Evolutionary conservation across 2,113 vertebrate genomes (phyloP), one percentile per base, ranked within the genome.

Genomic region (Scortum barcoo): DNA sequence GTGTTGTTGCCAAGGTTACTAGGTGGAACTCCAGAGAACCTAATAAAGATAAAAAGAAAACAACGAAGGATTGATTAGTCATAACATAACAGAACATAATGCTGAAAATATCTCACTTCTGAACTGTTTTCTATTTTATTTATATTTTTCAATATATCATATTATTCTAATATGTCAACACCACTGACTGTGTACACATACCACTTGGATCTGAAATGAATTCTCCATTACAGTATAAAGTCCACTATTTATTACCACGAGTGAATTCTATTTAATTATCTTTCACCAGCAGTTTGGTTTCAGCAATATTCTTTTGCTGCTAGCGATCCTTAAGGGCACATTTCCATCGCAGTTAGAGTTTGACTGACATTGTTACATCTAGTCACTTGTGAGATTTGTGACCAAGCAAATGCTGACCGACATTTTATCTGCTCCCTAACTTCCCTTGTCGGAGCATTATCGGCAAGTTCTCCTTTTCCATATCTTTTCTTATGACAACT

Each of bases 1-100:
- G 98, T 99, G 89, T 99, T 99, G 93, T 97, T 98, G 77, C 97
- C 97, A 67, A 99, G 96, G 93, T 98, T 99, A 90, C 92, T 96
- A 44, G 98, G 98, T 86, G 96, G 96, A 57, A 95, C 95, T 90
- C 98, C 98, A 80, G 98, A 99, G 95, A 98, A 99, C 89, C 98
- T 99, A 86, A 5, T 44, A 65, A 2, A 51, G 36, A 7, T 62
- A 66, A 44, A n/a, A 51, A 75, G 10, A 13, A 73, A 62, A 53
- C 3, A 12, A 63, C 51, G 13, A 87, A 73, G n/a, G 26, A 65
- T 16, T 5, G 22, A 60, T 48, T 7, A 7, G 28, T n/a, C n/a
- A n/a, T n/a, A n/a, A n/a, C n/a, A n/a, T n/a, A n/a, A n/a, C n/a
- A 2, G 50, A 60, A 44, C 9, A 17, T 9, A 79, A 44, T 7